Evolutionary conservation across 2,888 invertebrate genomes (phyloP), one percentile per base, ranked within the genome.

Genomic region (Metallyticus violacea): DNA sequence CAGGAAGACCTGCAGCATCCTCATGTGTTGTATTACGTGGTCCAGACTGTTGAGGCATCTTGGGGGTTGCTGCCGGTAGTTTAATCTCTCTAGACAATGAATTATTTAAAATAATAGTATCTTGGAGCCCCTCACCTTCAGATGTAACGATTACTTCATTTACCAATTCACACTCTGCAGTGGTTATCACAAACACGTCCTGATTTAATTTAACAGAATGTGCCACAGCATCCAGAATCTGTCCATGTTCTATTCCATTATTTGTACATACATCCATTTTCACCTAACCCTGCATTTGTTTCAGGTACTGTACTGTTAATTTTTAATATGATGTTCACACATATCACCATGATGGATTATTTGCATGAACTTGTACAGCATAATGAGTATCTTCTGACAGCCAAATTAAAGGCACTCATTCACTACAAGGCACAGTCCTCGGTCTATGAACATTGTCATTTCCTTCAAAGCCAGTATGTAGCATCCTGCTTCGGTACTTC

Each of bases 31-130:
- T 78, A 7, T 77, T 79, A 7, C 82, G 27, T n/a, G 85, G 77
- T 22, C 79, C 85, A 26, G 85, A 78, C 40, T 87, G 85, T 79
- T 87, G 87, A 25, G 85, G 87, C 87, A 87, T 87, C 80, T 76
- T 87, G 26, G 85, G 29, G 30, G 79, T 77, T 15, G 86, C 86
- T 26, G 77, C 79, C 26, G 76, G 30, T 29, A 79, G 76, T 30
- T 86, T 82, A 9, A 76, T 29, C 22, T 28, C 27, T 78, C 25
- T n/a, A 30, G 81, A 81, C 26, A 77, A 2, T 81, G 85, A 26
- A 29, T n/a, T 85, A 22, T 77, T 81, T 25, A 77, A 27, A 28
- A 76, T 80, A 26, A 80, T 25, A 28, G 40, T 40, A 28, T 85
- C 62, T 26, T 62, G 79, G 7, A 40, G 28, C 22, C 79, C 79